Conservation (phyloP, 2,888 invertebrate species). For the Scaptomyza polygonia region DNA sequence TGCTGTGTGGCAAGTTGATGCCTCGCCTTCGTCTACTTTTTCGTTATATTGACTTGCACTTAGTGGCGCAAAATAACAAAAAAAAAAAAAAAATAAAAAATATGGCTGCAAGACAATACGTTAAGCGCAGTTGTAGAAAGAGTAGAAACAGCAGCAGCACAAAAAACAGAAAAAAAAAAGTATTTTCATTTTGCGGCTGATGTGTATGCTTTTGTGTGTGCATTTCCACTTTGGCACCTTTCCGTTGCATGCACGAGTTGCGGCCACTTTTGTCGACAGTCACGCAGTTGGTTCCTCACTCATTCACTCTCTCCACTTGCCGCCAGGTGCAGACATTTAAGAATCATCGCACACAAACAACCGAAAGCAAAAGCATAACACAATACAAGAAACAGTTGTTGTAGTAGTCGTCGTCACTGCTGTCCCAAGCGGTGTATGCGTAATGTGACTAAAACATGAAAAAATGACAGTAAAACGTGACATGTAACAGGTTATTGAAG, state of each 20-base stretch:
- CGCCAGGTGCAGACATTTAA: slow-evolving; percentile 47
- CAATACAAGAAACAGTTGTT: neutral
- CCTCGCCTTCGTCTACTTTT: slow-evolving; percentile 24
- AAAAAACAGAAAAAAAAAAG: slow-evolving; percentile 13
- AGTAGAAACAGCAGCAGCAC: neutral
- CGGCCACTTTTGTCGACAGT: slow-evolving; percentile 51
- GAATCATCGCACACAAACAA: slow-evolving; percentile 23
- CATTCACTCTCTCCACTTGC: slow-evolving; percentile 21
- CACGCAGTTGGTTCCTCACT: slow-evolving; percentile 26
- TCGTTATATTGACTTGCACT: slow-evolving; percentile 75
- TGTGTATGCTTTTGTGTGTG: slow-evolving; percentile 46
- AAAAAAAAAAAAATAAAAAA: slow-evolving; percentile 50
- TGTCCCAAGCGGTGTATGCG: slow-evolving; percentile 51
- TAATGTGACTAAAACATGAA: slow-evolving; percentile 43
- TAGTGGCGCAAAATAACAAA: slow-evolving; percentile 70
- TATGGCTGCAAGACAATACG: slow-evolving; percentile 55
- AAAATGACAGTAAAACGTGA: slow-evolving; percentile 49
- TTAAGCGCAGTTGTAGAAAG: slow-evolving; percentile 5
- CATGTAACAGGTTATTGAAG: slow-evolving; percentile 76
- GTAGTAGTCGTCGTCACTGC: neutral
- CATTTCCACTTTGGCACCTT: slow-evolving; percentile 42
- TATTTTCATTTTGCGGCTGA: slow-evolving; percentile 60
- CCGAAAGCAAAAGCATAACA: neutral
- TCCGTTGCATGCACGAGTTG: slow-evolving; percentile 54
- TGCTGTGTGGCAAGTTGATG: slow-evolving; percentile 28